phyloP scores from a whole-genome alignment of 2,888 invertebrate genomes.

The Stenchaetothrips biformis region DNA sequence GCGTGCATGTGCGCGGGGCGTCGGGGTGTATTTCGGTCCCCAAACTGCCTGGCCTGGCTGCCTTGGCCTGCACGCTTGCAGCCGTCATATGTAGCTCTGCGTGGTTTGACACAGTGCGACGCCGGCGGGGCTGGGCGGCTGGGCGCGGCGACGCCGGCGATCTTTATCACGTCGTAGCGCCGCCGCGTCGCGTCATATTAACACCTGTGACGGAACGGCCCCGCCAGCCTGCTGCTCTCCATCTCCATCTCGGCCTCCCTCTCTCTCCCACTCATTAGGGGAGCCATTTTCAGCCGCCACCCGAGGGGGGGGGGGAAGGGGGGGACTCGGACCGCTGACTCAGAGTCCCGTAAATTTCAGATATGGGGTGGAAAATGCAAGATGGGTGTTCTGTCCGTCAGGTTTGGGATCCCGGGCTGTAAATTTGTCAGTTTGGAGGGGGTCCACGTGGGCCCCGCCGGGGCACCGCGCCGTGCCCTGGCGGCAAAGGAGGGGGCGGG shows the following conservation, averaged over 20 bases:
- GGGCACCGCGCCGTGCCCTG: too few relatives aligned
- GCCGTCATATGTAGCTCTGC: constrained; percentile 1
- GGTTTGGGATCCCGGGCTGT: not conserved
- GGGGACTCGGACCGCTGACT: constrained; percentile 6
- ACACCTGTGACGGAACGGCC: not conserved
- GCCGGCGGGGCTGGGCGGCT: too few relatives aligned
- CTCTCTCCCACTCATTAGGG: not conserved
- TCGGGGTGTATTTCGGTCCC: not conserved
- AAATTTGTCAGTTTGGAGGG: constrained; percentile 12
- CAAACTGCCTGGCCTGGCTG: not conserved
- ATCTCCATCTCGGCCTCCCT: not conserved
- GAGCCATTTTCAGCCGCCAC: not conserved
- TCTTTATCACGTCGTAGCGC: constrained; percentile 18
- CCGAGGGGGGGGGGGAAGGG: not conserved
- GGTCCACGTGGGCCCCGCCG: not conserved
- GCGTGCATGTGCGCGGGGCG: constrained; percentile 5
- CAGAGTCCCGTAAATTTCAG: constrained; percentile 12
- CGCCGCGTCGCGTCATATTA: constrained; percentile 11
- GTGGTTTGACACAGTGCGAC: not conserved
- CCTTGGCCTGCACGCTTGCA: not conserved
- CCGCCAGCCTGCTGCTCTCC: not conserved
- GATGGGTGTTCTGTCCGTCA: constrained; percentile 20
- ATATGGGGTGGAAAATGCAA: constrained; percentile 24
- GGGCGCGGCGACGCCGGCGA: not conserved
- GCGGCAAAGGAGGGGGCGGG: not conserved